Base-by-base conservation (phyloP, 2,113 vertebrate genomes). In the Perca schrenkii region DNA sequence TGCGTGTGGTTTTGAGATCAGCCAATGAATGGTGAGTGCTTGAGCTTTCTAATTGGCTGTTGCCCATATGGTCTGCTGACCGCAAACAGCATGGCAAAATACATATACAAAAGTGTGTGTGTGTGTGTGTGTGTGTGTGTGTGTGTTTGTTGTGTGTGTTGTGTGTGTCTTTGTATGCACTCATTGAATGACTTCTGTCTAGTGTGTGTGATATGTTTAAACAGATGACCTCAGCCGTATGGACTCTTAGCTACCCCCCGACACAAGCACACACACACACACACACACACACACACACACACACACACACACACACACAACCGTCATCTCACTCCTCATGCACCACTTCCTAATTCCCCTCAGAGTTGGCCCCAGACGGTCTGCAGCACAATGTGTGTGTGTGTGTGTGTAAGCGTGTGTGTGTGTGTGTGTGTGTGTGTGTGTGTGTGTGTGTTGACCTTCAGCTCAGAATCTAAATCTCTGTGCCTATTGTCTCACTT, bases 191-290 rank as follows among this genome's bases (percentile, higher is more conserved):
- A 57, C 70, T 77, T 83, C 83, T 83, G 61, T 83, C 80, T 67
- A 66, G 81, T 75, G 75, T 88, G 54, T 74, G 66, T 86, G 82
- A 89, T 71, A 81, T 90, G 89, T 91, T 90, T 90, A 85, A 79
- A 82, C 54, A 87, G 78, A 91, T 94, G 86, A 89, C 80, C 71
- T 93, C 91, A 93, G 79, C 53, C 61, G 58, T 73, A 68, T 87
- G 86, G 88, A 87, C 83, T 92, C 31, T 83, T 4, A 15, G 22
- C 60, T 58, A 4, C 31, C 47, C 72, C 12, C 15, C 19, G 11
- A 43, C 52, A 68, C 72, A 80, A 34, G 31, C 31, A 4, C 1
- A 4, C 50, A 66, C 46, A 31, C 57, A 36, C 25, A 36, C 28
- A 28, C 34, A 22, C 67, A 50, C 21, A 57, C 34, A 88, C 69